Base-by-base conservation (phyloP, 2,888 invertebrate species). In the Drosophila falleni region DNA sequence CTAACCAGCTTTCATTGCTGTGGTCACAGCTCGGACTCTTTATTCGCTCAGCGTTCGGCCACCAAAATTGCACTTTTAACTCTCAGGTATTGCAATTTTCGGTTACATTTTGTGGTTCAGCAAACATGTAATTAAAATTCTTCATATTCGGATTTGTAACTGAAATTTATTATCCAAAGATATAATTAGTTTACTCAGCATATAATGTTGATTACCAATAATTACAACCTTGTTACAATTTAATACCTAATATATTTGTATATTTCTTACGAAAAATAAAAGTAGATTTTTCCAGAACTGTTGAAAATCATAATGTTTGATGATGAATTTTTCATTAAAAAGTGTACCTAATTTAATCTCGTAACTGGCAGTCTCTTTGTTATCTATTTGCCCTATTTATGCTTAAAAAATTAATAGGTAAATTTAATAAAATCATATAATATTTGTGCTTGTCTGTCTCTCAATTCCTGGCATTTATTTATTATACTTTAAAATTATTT, bases 1-100 rank as follows among this genome's bases (percentile, higher is more conserved):
- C 61, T 66, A 71, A 79, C 81, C 81, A 76, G 56, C 77, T 81
- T 85, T 82, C 81, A 82, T 66, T 72, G 85, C 79, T 82, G 81
- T 51, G 81, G 81, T 81, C 66, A 55, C 56, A 67, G 64, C 55
- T 71, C 44, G 58, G 35, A 59, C 61, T 69, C 64, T 65, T 66
- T 54, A 53, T 50, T 15, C 49, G 46, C 31, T 58, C 29, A 19
- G 55, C 16, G 31, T 29, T 55, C n/a, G n/a, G 26, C 19, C 10
- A 0, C 13, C 33, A 29, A 33, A 49, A 47, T 37, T 69, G 69
- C 61, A 71, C 71, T 66, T 50, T 42, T 59, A 6, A 26, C 19
- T 51, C 13, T 1, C 33, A 53, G 55, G 74, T 50, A 54, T 47
- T 29, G 13, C 11, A 49, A 54, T 61, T 50, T 69, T 46, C 23